Base-by-base conservation (phyloP, 2,113 vertebrate genomes). In the Onychostruthus taczanowskii region DNA sequence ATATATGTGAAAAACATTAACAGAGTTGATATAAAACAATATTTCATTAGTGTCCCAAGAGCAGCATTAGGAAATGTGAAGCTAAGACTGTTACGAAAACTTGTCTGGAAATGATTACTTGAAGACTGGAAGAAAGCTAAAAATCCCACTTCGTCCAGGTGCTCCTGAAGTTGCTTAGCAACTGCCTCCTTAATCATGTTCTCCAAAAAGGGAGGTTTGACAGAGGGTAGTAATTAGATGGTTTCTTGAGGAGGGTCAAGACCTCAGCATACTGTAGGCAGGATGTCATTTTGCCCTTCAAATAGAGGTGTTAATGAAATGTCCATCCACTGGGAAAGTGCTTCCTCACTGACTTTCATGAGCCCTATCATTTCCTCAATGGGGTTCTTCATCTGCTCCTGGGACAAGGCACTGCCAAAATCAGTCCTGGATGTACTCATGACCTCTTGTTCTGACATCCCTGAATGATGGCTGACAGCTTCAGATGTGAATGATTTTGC, bases 161-260 rank as follows among this genome's bases (percentile, higher is more conserved):
- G 79, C 66, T 94, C 88, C 92, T 78, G 37, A 94, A 92, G 87
- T 95, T 96, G 79, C 95, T 92, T 96, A 96, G 95, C 93, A 96
- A 97, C 93, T 84, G 68, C 68, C 56, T 94, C 73, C 90, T 96
- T 96, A 93, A 96, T 95, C 94, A 93, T 76, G 56, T 78, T 95
- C 92, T 94, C 79, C 92, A 81, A 89, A 96, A 97, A 84, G 59
- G 82, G 83, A 93, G 83, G 88, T 68, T 92, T 96, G 95, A 89
- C 82, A 93, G 82, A 84, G 41, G 73, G 63, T 95, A 93, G 59
- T 94, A 95, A 96, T 96, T 96, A 94, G 85, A 78, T 46, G 61
- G 47, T 86, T 96, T 96, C 76, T 90, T 86, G 93, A 97, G 79
- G 47, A 92, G 49, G 79, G 88, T 94, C 90, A 92, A 61, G 92